Conservation (phyloP, 2,797 vertebrate genomes). For the Anguilla anguilla region DNA sequence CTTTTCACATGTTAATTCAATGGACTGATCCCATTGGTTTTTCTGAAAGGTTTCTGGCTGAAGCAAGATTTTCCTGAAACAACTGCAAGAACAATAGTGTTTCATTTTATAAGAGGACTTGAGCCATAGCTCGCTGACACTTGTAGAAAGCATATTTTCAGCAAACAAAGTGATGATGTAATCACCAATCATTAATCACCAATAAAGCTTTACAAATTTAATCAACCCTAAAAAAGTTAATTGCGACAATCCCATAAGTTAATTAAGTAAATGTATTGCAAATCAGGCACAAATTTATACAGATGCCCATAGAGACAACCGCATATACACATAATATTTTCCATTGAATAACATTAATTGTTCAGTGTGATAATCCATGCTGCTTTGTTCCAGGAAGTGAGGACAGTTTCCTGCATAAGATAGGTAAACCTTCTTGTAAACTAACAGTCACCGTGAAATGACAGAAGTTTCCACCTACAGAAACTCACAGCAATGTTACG, state of each 20-base stretch:
- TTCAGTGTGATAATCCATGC: constrained; percentile 10
- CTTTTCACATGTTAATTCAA: neutral
- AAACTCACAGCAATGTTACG: neutral
- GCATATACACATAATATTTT: neutral
- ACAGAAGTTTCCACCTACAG: neutral
- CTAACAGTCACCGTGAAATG: neutral
- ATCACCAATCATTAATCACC: neutral
- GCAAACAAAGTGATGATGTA: neutral
- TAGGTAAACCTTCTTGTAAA: neutral
- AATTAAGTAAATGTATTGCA: neutral
- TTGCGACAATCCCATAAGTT: neutral
- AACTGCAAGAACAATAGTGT: neutral
- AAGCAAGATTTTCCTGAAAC: neutral
- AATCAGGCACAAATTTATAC: neutral
- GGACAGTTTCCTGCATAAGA: constrained; percentile 9
- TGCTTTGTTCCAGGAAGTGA: constrained; percentile 1
- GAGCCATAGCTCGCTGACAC: neutral
- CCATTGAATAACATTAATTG: constrained; percentile 16
- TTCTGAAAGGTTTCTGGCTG: neutral
- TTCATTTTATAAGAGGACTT: neutral
- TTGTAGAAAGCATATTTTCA: neutral
- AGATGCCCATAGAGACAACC: neutral
- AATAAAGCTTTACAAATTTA: neutral
- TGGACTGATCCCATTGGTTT: neutral
- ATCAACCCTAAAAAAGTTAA: neutral